Conservation (phyloP, 1,140 invertebrate species). For the Spodoptera frugiperda region DNA sequence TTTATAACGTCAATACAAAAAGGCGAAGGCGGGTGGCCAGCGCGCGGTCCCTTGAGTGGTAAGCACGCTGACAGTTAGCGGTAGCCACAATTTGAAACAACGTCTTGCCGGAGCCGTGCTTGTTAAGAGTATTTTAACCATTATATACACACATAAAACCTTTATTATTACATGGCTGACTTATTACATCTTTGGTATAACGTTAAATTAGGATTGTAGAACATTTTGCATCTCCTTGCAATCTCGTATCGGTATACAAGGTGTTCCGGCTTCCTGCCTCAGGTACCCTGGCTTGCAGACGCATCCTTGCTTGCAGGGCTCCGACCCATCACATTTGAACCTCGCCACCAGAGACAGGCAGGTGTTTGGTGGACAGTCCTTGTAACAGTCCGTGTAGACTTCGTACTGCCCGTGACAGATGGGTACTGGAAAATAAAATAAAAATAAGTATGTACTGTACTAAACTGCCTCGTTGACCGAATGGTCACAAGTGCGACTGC, state of each 20-base stretch:
- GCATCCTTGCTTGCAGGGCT: constrained; percentile 34
- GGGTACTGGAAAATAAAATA: constrained; percentile 6
- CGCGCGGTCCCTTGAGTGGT: too few species aligned
- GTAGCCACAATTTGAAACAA: too few species aligned
- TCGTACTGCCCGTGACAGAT: constrained; percentile 38
- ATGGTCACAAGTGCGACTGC: too few species aligned
- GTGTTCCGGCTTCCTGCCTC: constrained; percentile 11
- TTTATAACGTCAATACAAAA: too few species aligned
- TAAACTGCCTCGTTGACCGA: too few species aligned
- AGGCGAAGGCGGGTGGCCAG: too few species aligned
- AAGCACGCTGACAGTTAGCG: too few species aligned
- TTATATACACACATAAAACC: too few species aligned
- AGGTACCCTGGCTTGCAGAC: constrained; percentile 44
- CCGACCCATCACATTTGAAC: constrained; percentile 24
- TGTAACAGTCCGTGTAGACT: constrained; percentile 34
- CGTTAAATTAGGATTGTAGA: background rate
- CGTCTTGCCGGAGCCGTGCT: too few species aligned
- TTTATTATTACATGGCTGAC: too few species aligned
- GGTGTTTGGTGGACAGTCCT: constrained; percentile 40
- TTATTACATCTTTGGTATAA: background rate
- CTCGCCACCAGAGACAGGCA: constrained; percentile 37
- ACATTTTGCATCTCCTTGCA: constrained; percentile 43
- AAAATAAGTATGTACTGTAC: background rate
- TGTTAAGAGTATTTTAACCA: too few species aligned
- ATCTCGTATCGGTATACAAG: constrained; percentile 41